Conservation (phyloP, 2,797 vertebrate genomes). For the Prunella strophiata region DNA sequence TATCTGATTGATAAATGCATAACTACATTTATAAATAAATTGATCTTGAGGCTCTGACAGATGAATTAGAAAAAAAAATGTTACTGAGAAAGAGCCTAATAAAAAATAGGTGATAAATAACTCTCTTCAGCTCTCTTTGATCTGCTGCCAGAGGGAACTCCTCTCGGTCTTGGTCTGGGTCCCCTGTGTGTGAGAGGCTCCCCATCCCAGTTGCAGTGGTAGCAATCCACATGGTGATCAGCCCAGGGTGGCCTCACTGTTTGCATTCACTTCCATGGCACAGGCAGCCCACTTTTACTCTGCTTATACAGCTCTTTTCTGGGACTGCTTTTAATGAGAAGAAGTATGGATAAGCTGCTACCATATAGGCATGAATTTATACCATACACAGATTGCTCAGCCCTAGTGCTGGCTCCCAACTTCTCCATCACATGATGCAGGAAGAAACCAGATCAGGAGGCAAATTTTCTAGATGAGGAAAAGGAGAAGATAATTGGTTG, state of each 20-base stretch:
- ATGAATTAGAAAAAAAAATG: not conserved
- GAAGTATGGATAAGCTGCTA: not conserved
- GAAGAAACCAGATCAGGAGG: not conserved
- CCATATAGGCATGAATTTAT: not conserved
- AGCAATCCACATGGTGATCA: not conserved
- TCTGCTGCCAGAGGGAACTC: not conserved
- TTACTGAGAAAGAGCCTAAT: not conserved
- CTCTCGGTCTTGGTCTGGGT: not conserved
- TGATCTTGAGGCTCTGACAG: not conserved
- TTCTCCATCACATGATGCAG: not conserved
- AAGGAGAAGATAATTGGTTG: not conserved
- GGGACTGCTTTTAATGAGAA: not conserved
- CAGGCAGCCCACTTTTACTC: not conserved
- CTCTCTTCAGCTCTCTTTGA: not conserved
- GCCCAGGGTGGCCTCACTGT: not conserved
- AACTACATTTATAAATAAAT: not conserved
- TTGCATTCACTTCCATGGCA: not conserved
- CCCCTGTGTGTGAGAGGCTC: not conserved
- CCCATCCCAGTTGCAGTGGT: not conserved
- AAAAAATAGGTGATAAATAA: not conserved
- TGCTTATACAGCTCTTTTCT: not conserved
- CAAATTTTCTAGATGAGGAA: not conserved
- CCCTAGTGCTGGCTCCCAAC: accelerated
- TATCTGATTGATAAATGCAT: not conserved
- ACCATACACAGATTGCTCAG: not conserved